These are phyloP conservation scores for Podarcis muralis DNA, from an alignment of 2,113 vertebrate species.

Conservation along the genomic window DNA sequence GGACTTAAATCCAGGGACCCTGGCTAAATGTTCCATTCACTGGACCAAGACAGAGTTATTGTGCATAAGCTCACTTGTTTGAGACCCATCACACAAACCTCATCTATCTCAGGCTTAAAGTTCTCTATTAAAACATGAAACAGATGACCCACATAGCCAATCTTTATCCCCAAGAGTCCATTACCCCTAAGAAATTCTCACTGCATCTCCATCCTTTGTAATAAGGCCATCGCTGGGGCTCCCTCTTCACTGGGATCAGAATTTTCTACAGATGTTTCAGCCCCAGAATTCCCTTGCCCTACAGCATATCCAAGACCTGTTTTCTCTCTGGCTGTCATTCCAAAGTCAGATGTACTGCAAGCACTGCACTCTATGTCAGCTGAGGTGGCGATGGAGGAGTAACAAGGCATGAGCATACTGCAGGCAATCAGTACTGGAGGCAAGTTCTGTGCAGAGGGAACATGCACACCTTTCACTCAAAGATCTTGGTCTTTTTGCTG, in stretches of 20 bases:
- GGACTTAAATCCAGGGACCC: neutral
- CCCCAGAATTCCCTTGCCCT: neutral
- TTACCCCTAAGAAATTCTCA: neutral
- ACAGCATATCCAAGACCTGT: neutral
- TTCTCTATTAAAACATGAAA: too few relatives aligned
- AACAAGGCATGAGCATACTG: neutral
- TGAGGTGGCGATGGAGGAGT: neutral
- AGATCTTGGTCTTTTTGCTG: neutral
- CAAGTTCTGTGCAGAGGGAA: neutral
- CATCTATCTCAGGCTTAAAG: neutral
- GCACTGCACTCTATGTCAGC: neutral
- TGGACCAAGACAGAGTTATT: neutral
- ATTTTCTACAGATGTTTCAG: neutral
- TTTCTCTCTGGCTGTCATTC: neutral
- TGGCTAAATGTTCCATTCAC: neutral
- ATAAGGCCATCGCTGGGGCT: neutral
- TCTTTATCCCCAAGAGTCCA: neutral
- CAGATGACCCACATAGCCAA: neutral
- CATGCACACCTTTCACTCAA: neutral
- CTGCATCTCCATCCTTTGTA: too few relatives aligned
- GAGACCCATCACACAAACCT: neutral
- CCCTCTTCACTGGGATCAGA: neutral
- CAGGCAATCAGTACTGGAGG: neutral
- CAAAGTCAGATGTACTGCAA: neutral
- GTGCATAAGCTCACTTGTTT: too few relatives aligned